Base-by-base conservation (phyloP, 1,140 invertebrate species). In the Brachionus angularis region DNA sequence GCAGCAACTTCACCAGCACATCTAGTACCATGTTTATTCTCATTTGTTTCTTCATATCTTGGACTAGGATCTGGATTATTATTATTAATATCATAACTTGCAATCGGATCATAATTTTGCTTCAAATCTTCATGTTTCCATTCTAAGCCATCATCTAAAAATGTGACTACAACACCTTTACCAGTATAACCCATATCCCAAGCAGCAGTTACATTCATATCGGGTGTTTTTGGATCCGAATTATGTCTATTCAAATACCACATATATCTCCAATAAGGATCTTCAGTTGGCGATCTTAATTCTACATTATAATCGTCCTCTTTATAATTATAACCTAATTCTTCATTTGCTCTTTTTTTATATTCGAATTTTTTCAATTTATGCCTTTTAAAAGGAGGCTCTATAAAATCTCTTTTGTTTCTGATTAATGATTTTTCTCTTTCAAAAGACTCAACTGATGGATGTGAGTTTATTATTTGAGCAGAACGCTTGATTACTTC, bases 1-100 rank as follows among this genome's bases (percentile, higher is more conserved):
- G 95, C 94, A 3, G 96, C 93, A 16, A 99, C 95, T 83, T 98
- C 95, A 21, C 96, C 96, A 14, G 96, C 96, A 83, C 96, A 99
- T 46, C 96, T 85, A 0, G 96, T 98, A 0, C 95, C 95, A 82
- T 98, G 96, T 36, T 73, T 75, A 72, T 77, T 80, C 73, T 82
- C 78, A 71, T 82, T 79, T n/a, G 76, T 79, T 12, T 74, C 75
- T 72, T 84, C 83, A 75, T 84, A 84, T 75, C 84, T 76, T 29
- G 84, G 84, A 46, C 80, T 82, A n/a, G 85, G 85, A 75, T 86
- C 85, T 44, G 76, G 72, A 74, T 86, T 85, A 67, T 84, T 92
- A 75, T 91, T 91, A 77, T 98, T 98, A 76, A 98, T 95, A 82
- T 98, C 96, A 8, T 89, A 93, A 74, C 93, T 97, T 1, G 95